Percentiles rank a stretch among this genome's conserved stretches.
Evolutionary conservation across 2,113 vertebrate genomes (phyloP).

Genomic region (Pygoscelis antarcticus): DNA sequence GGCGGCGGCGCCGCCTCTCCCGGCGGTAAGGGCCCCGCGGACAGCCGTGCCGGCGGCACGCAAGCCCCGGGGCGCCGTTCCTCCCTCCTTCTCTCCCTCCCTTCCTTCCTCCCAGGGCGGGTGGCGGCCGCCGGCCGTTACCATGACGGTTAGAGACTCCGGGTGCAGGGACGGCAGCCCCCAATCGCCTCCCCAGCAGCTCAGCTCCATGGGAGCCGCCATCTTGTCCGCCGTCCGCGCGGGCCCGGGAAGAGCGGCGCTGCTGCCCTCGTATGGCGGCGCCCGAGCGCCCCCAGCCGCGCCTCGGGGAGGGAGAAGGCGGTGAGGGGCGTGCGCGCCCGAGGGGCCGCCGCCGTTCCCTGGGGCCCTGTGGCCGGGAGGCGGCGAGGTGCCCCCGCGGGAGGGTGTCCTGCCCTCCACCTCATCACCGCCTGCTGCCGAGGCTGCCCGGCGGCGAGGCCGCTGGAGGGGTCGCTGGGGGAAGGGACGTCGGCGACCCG

Average conservation of each 20-base stretch:
- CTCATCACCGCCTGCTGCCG: rapidly evolving
- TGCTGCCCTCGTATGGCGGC: background rate
- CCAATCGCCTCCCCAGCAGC: slow-evolving; percentile 94
- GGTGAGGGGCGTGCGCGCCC: too few species aligned
- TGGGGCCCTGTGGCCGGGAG: too few species aligned
- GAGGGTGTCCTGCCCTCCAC: rapidly evolving
- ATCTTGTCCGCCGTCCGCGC: slow-evolving; percentile 75
- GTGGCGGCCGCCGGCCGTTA: slow-evolving; percentile 64
- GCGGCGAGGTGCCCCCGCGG: too few species aligned
- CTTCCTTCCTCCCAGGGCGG: background rate
- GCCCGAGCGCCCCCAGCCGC: background rate
- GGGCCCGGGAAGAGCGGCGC: background rate
- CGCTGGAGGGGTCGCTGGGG: background rate
- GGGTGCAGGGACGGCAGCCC: slow-evolving; percentile 91
- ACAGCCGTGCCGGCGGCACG: too few species aligned
- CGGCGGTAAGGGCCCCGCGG: too few species aligned
- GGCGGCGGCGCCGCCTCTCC: too few species aligned
- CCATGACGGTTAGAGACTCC: slow-evolving; percentile 90
- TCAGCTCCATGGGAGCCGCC: slow-evolving; percentile 91
- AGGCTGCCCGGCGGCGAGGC: background rate
- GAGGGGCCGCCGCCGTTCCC: rapidly evolving
- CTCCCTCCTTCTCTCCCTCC: too few species aligned
- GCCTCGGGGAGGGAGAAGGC: too few species aligned
- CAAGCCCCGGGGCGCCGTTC: too few species aligned
- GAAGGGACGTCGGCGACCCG: rapidly evolving